These are phyloP conservation scores for Hippopotamyrus pictus DNA, from an alignment of 2,797 vertebrate species.

Conservation along the genomic window DNA sequence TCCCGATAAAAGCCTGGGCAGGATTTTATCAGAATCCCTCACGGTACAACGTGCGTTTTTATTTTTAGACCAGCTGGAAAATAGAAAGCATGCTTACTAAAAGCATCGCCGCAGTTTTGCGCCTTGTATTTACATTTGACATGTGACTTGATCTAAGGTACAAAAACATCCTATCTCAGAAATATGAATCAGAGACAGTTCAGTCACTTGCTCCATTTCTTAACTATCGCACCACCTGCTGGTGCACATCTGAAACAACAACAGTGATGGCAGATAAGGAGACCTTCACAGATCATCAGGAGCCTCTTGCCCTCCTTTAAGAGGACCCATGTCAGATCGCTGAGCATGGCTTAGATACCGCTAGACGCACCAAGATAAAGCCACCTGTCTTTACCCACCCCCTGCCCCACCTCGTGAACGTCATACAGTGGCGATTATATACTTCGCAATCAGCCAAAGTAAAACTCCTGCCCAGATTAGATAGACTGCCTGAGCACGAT, in stretches of 20 bases:
- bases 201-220: background rate
- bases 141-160: background rate
- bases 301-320: slow-evolving; percentile 29
- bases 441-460: slow-evolving; percentile 37
- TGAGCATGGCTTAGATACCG: slow-evolving; percentile 48
- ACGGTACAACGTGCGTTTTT: background rate
- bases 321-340: slow-evolving; percentile 46
- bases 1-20: background rate
- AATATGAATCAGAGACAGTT: background rate
- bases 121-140: background rate
- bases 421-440: slow-evolving; percentile 44
- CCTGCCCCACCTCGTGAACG: slow-evolving; percentile 36
- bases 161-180: background rate
- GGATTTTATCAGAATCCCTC: background rate
- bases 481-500: slow-evolving; percentile 35
- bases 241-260: background rate
- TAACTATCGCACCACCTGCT: background rate
- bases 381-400: slow-evolving; percentile 39
- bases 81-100: background rate
- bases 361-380: background rate
- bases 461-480: slow-evolving; percentile 50
- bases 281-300: background rate
- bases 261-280: background rate
- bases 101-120: background rate
- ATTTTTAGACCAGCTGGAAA: background rate